phyloP scores from a whole-genome alignment of 1,140 invertebrate species.

The Forficula auricularia region DNA sequence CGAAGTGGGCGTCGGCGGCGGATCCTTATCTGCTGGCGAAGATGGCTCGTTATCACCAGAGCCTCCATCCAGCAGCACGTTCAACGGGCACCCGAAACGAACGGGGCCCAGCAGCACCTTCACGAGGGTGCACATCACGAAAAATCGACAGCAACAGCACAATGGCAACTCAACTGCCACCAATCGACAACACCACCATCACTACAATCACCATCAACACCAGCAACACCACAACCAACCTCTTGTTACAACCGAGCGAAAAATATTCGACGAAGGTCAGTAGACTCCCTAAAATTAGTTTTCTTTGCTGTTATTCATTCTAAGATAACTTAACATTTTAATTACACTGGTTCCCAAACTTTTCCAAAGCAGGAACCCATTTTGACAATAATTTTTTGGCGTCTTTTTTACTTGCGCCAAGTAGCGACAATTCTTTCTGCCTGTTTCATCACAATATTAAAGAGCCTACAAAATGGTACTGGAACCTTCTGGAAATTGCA shows the following conservation, averaged over 20 bases:
- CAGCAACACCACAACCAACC: conserved; percentile 1
- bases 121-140: conserved; percentile 17
- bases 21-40: conserved; percentile 30
- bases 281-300: not conserved
- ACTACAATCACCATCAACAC: conserved; percentile 4
- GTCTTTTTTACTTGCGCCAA: too few relatives aligned
- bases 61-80: conserved; percentile 16
- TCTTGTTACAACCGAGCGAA: conserved; percentile 9
- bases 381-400: too few relatives aligned
- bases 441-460: too few relatives aligned
- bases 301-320: not conserved
- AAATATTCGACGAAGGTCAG: conserved; percentile 9
- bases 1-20: conserved; percentile 17
- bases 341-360: too few relatives aligned
- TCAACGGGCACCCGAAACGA: conserved; percentile 12
- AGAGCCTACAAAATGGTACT: too few relatives aligned
- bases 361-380: too few relatives aligned
- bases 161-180: conserved; percentile 8
- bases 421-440: too few relatives aligned
- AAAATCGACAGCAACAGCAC: conserved; percentile 1
- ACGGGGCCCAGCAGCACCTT: conserved; percentile 21
- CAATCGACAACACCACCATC: conserved; percentile 9
- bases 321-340: too few relatives aligned
- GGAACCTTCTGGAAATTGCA: too few relatives aligned
- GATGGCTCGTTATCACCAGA: conserved; percentile 6